Evolutionary conservation across 2,888 invertebrate species (phyloP).

Genomic region (Megamerina dolium): DNA sequence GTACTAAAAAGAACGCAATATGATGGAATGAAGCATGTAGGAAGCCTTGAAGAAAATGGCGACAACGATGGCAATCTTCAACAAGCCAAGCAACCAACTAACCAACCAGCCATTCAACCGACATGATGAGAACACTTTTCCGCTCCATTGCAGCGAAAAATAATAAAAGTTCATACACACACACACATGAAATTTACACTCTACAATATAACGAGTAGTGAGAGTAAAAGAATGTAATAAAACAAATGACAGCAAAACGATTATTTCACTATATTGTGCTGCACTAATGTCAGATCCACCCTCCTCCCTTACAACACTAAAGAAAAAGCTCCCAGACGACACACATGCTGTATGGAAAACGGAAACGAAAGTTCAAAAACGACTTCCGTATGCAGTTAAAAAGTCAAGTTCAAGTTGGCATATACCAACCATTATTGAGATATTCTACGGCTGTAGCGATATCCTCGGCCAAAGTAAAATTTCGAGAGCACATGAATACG

Average conservation of each 20-base stretch:
- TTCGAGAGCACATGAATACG: constrained; percentile 6
- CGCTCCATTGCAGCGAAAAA: constrained; percentile 20
- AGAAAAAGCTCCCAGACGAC: background rate
- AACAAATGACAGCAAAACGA: background rate
- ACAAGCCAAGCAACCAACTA: too few species aligned
- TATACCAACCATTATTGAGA: background rate
- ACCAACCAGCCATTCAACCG: too few species aligned
- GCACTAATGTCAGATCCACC: background rate
- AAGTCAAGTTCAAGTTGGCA: constrained; percentile 16
- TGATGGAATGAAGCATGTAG: too few species aligned
- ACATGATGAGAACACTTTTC: constrained; percentile 13
- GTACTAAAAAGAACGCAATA: too few species aligned
- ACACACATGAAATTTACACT: too few species aligned
- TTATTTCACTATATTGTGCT: too few species aligned
- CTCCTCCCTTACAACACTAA: background rate
- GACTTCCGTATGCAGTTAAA: constrained; percentile 12
- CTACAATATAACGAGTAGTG: too few species aligned
- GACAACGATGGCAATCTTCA: constrained; percentile 2
- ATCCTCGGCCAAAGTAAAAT: background rate
- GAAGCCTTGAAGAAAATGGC: too few species aligned
- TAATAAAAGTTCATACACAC: constrained; percentile 14
- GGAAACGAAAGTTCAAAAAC: constrained; percentile 5
- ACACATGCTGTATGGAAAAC: background rate
- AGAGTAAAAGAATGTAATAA: background rate
- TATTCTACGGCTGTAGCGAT: background rate